Evolutionary conservation across 2,888 invertebrate species (phyloP).

Genomic region (Hybos culiciformis): DNA sequence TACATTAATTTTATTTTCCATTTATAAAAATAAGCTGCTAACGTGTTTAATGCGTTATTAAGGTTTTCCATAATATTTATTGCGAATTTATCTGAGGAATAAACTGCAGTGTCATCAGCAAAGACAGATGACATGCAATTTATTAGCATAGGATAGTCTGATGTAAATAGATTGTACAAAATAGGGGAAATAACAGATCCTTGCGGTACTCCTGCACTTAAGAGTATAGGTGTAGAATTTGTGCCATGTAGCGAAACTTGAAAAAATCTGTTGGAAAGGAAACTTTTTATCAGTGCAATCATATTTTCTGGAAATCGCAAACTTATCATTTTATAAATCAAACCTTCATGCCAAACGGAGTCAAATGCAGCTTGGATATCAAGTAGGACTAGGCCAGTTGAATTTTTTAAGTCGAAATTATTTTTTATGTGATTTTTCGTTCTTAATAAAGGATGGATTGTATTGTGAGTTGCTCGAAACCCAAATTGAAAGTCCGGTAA

Average conservation of each 20-base stretch:
- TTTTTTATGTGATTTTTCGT: background rate
- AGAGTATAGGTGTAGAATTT: background rate
- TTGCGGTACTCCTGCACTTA: background rate
- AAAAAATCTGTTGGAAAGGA: background rate
- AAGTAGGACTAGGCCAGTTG: background rate
- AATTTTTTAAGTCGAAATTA: background rate
- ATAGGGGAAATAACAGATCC: background rate
- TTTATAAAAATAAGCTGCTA: background rate
- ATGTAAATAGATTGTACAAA: background rate
- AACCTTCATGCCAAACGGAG: background rate
- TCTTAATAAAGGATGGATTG: background rate
- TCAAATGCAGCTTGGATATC: background rate
- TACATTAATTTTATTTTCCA: background rate
- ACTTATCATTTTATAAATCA: background rate
- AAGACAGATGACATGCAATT: background rate
- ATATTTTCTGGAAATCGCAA: background rate
- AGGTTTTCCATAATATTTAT: background rate
- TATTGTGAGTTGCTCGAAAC: background rate
- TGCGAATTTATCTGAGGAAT: no score
- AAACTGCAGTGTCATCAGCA: background rate
- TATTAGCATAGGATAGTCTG: background rate
- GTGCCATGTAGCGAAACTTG: no score
- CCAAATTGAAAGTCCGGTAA: background rate
- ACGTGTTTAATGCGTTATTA: background rate
- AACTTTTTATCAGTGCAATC: background rate